A percentile compares a stretch with the other conserved stretches of the same genome.
These are phyloP conservation scores for Gobionotothen gibberifrons DNA, from an alignment of 2,797 vertebrate genomes.

Conservation along the genomic window DNA sequence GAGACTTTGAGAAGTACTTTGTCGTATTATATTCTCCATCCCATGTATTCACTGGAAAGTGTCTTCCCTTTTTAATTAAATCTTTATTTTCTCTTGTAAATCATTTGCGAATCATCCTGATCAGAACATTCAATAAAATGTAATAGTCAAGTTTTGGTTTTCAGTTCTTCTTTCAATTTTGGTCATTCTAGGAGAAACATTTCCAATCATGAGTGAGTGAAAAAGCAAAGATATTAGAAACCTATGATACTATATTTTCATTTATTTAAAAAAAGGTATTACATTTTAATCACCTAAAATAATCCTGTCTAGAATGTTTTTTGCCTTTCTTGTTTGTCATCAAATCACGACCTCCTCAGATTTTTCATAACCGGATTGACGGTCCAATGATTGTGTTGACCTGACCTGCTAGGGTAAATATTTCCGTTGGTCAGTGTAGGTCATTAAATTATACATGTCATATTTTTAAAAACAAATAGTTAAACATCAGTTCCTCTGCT, in stretches of 20 bases:
- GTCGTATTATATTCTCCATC: constrained; percentile 5
- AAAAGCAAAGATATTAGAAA: no score
- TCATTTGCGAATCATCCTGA: background rate
- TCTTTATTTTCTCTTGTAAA: constrained; percentile 19
- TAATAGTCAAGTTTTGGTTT: background rate
- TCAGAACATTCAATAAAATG: constrained; percentile 47
- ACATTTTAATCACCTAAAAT: background rate
- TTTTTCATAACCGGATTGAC: no score
- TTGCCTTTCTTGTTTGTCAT: background rate
- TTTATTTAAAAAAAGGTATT: background rate
- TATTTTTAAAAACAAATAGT: no score
- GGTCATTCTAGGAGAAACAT: background rate
- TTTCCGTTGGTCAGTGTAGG: no score
- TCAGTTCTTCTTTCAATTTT: background rate
- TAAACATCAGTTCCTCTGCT: no score
- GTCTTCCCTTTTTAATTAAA: background rate
- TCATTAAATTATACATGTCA: no score
- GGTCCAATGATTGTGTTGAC: no score
- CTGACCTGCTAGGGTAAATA: no score
- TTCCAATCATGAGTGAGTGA: background rate
- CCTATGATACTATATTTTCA: background rate
- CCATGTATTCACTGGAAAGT: background rate
- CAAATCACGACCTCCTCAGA: background rate
- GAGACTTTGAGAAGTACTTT: background rate
- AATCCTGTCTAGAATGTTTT: background rate